Base-by-base conservation (phyloP, 2,888 invertebrate genomes). In the Leistus spinibarbis region DNA sequence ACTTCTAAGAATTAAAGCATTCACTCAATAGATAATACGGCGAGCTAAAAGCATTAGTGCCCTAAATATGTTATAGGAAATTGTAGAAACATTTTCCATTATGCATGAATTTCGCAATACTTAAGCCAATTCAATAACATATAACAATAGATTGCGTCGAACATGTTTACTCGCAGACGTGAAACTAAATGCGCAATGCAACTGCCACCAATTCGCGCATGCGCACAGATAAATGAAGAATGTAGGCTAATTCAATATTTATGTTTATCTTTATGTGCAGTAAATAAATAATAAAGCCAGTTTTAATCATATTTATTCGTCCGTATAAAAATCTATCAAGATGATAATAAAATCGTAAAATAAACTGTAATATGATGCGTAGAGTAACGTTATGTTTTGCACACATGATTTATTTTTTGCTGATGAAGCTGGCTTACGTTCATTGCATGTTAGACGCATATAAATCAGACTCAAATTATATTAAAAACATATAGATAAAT, bases 401-500 rank as follows among this genome's bases (percentile, higher is more conserved):
- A 40, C 40, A 40, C 40, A 40, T 63, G 53, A 69, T 69, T 60
- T 69, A 69, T 60, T 40, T n/a, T 40, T 40, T 62, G 60, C 17
- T 69, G 69, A 69, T 69, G 60, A 69, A 69, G 60, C 20, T 69
- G 60, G 63, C 62, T 53, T 54, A 53, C 68, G 23, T 19, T 23
- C 68, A 10, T 56, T 22, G 68, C 70, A 63, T 70, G 70, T 63
- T 63, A 53, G 53, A 24, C 5, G 53, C 17, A 63, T 63, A 70
- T 70, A 70, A 70, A 70, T 70, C 70, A 70, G 62, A 70, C 19
- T 69, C 40, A 70, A 70, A 70, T 70, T 70, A 70, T 70, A 70
- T 70, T 70, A 70, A 70, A 69, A 70, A 70, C 63, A 62, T 63
- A 62, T 62, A 62, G 62, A 69, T 69, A 69, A 69, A 69, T 69